Percentiles rank a stretch among this genome's conserved stretches.
phyloP scores from a whole-genome alignment of 1,140 invertebrate species.

The Drosophila insularis region DNA sequence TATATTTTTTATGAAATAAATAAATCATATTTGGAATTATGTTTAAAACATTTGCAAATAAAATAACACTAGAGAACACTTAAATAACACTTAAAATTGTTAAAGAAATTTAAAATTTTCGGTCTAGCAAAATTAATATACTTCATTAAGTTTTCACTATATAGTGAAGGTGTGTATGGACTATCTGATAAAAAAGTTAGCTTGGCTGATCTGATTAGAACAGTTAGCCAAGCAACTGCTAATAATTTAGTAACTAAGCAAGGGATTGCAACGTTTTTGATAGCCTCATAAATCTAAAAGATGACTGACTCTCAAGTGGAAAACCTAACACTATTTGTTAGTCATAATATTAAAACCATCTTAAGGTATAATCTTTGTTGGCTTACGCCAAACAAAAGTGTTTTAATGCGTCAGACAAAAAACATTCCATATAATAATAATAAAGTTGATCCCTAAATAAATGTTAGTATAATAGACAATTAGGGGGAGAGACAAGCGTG shows the following conservation, averaged over 20 bases:
- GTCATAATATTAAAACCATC: background rate
- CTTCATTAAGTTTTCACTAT: too few species aligned
- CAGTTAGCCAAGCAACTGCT: background rate
- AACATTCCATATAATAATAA: background rate
- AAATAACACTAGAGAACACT: too few species aligned
- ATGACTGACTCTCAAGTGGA: background rate
- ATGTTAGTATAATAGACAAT: constrained; percentile 27
- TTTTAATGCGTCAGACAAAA: constrained; percentile 1
- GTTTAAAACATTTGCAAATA: too few species aligned
- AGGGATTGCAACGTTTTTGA: background rate
- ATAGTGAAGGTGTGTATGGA: background rate
- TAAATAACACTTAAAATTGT: too few species aligned
- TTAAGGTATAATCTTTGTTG: background rate
- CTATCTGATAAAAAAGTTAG: background rate
- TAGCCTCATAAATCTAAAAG: background rate
- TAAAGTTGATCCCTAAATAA: constrained; percentile 32
- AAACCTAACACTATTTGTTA: constrained; percentile 4
- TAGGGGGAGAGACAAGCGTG: constrained; percentile 27
- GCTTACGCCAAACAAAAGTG: constrained; percentile 12
- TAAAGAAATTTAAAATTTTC: too few species aligned
- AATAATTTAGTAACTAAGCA: background rate
- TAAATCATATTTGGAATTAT: too few species aligned
- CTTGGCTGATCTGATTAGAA: background rate
- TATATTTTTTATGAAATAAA: too few species aligned
- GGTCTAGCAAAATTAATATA: too few species aligned